Evolutionary conservation across 2,113 vertebrate species (phyloP), one percentile per base, ranked within the genome.

Genomic region (Salvelinus sp.): DNA sequence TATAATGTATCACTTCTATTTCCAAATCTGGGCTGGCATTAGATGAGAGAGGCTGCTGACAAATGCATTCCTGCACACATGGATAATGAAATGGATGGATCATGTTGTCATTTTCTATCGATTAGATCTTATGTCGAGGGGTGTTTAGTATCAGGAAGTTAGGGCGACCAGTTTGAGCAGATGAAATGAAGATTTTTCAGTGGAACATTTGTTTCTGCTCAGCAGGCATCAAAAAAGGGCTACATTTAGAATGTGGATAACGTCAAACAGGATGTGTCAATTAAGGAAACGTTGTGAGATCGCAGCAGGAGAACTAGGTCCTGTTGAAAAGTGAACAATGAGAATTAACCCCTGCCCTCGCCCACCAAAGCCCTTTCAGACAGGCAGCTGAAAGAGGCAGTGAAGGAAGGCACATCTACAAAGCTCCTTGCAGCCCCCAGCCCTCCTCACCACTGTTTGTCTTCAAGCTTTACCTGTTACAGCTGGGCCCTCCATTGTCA

Each of bases 401-500:
- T 75, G 76, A 0, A 74, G 75, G 75, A 48, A 84, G 72, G 18
- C 71, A 12, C 23, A 23, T 25, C 38, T 10, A 44, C 7, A 44
- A 44, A 2, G 38, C 38, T 44, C 38, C 38, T 47, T 74, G 27
- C 68, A 48, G 77, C 47, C 50, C 74, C n/a, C 28, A 47, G 66
- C 70, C 23, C 67, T 6, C 12, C 73, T 33, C 28, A 76, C 74
- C 70, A 71, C 71, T 83, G 50, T 86, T 69, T 79, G 38, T 70
- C 79, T 77, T 75, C 65, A 63, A 82, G 58, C 69, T 30, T 79
- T 83, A 84, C 77, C 76, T 83, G 79, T 74, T 65, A 77, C 78
- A 89, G 81, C 78, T 76, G 69, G 38, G 10, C 14, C 71, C 66
- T 78, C 79, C 79, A 1, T 81, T 82, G 48, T 83, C 75, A 78